Evolutionary conservation across 2,113 vertebrate genomes (phyloP), one percentile per base, ranked within the genome.

Genomic region (Ctenomys sociabilis): DNA sequence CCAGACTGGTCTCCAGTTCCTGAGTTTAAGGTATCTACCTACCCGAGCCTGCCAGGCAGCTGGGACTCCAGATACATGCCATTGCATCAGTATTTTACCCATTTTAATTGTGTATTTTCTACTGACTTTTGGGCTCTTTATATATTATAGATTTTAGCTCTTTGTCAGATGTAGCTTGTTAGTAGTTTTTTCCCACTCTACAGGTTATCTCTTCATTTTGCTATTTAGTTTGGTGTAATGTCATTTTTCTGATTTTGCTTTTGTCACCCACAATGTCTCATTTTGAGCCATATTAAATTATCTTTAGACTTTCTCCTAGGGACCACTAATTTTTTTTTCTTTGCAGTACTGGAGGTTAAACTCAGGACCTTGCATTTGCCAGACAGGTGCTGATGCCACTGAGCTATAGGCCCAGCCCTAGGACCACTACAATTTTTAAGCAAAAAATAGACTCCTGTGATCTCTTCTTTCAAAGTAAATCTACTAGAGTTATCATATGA

Each of bases 401-500:
- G 54, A 57, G 54, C 54, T 57, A 57, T 57, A 57, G 16, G 16
- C 54, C 54, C 54, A 57, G 16, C 17, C 54, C 54, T 57, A 32
- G 73, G 45, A 8, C 32, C 87, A 37, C 57, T 40, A 45, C 59
- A 88, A 61, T 5, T 35, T 54, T 43, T 84, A 54, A 59, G 81
- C 80, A 66, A 32, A 77, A 43, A 91, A 30, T 37, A 88, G n/a
- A 75, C 52, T 82, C 66, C 37, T 85, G 1, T 40, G 21, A 77
- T 45, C 43, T 91, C 72, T 37, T n/a, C 35, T 17, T 88, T 90
- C 24, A n/a, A 91, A 95, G 70, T 54, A 82, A 92, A 90, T 28
- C 37, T 40, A 77, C 32, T 10, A 81, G 75, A 91, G 49, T 86
- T 61, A 93, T 21, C n/a, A 7, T 40, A 6, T 49, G 37, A 52